These are phyloP conservation scores for Euschistus heros DNA, from an alignment of 1,140 invertebrate species.

Conservation along the genomic window DNA sequence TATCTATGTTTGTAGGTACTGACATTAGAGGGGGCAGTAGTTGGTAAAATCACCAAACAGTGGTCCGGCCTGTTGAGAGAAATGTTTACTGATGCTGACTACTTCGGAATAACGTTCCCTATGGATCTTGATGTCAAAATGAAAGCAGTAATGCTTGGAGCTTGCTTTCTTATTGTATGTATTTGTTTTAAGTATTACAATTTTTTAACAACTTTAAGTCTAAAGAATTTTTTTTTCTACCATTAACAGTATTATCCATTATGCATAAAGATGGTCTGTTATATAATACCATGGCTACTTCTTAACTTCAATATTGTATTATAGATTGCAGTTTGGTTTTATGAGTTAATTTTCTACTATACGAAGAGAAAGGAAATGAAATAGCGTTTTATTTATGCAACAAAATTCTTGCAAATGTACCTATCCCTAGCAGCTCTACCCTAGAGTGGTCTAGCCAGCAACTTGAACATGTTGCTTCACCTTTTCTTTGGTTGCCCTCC, in stretches of 20 bases:
- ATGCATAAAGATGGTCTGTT: too few relatives aligned
- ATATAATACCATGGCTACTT: too few relatives aligned
- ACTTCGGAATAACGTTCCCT: constrained; percentile 69
- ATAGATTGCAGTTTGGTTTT: too few relatives aligned
- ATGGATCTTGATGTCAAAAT: constrained; percentile 68
- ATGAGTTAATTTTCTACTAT: too few relatives aligned
- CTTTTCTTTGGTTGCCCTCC: too few relatives aligned
- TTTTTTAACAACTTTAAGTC: not conserved
- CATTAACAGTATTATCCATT: not conserved
- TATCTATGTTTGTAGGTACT: constrained; percentile 42
- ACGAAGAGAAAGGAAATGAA: too few relatives aligned
- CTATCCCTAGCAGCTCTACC: too few relatives aligned
- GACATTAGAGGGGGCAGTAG: constrained; percentile 48
- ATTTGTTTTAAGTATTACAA: constrained; percentile 5
- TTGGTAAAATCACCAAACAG: constrained; percentile 67
- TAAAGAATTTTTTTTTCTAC: not conserved
- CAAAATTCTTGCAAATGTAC: too few relatives aligned
- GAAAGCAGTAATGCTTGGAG: constrained; percentile 68
- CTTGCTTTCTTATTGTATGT: constrained; percentile 61
- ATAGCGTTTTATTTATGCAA: too few relatives aligned
- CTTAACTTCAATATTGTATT: too few relatives aligned
- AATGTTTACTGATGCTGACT: constrained; percentile 62
- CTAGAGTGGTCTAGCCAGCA: too few relatives aligned
- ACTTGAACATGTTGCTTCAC: too few relatives aligned
- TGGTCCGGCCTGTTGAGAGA: constrained; percentile 61